Evolutionary conservation across 2,113 vertebrate species (phyloP).

Genomic region (Manacus vitellinus): DNA sequence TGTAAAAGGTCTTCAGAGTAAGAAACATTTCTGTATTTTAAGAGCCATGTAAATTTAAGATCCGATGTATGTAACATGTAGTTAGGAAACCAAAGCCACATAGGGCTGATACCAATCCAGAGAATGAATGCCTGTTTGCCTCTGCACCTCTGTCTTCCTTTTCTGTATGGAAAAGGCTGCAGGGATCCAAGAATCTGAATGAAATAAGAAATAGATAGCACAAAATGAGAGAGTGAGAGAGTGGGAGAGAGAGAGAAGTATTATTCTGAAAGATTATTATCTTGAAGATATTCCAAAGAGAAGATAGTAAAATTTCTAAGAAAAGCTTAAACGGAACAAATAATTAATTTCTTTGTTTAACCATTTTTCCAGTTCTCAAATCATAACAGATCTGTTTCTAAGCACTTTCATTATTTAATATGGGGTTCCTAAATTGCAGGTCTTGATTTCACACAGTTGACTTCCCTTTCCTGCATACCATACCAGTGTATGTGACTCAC

Average conservation of each 20-base stretch:
- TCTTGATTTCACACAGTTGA: conserved; percentile 55
- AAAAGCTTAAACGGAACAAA: not conserved
- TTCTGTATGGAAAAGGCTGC: not conserved
- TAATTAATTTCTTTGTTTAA: not conserved
- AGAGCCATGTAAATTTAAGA: not conserved
- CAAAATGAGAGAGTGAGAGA: not conserved
- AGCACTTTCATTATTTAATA: conserved; percentile 39
- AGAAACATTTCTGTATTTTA: not conserved
- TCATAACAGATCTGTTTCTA: conserved; percentile 6
- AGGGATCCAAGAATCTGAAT: not conserved
- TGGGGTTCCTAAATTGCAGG: conserved; percentile 48
- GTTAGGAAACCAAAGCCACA: not conserved
- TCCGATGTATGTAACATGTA: not conserved
- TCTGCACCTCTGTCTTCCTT: not conserved
- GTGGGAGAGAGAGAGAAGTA: not conserved
- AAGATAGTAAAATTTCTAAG: not conserved
- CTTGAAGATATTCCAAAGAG: not conserved
- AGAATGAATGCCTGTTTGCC: not conserved
- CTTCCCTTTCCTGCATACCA: conserved; percentile 67
- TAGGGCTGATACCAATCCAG: not conserved
- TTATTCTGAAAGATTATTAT: not conserved
- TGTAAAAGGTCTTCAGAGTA: not conserved
- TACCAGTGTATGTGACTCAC: conserved; percentile 65
- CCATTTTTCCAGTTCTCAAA: not conserved
- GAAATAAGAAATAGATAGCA: not conserved